Base-by-base conservation (phyloP, 2,888 invertebrate genomes). In the Craniophora ligustri region DNA sequence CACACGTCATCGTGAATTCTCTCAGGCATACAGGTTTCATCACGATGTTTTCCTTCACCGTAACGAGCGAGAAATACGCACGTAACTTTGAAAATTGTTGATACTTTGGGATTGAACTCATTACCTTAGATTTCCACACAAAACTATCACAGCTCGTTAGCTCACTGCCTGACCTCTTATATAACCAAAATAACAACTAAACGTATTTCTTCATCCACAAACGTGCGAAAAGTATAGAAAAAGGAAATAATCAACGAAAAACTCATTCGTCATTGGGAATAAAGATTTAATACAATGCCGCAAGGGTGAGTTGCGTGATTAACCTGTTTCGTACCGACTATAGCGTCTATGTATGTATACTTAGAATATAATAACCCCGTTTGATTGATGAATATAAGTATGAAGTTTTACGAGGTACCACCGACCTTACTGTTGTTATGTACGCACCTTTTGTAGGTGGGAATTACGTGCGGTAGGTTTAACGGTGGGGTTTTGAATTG, bases 311-410 rank as follows among this genome's bases (percentile, higher is more conserved):
- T 76, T 75, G 78, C 76, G 78, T 78, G 73, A 67, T 73, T 63
- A 56, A 63, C 58, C 54, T 67, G 59, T 63, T 65, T 65, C 65
- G 62, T 67, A 69, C n/a, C n/a, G n/a, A n/a, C 62, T 49, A 35
- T 42, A 51, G 23, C 62, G 46, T 44, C 62, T 57, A 59, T 72
- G 75, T 57, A 59, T 72, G 75, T 68, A 53, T 68, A 61, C 71
- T 56, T 60, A 79, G 79, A 78, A 72, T 83, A 78, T 82, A 82
- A 86, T 85, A 84, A 84, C 78, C 67, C 66, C 65, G 60, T 63
- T 76, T 87, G 87, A 87, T 87, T 87, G 86, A 87, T 87, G 86
- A 86, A 82, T 72, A 76, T 70, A 64, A 67, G 66, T 67, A 66
- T 68, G 64, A 58, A 72, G 74, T 72, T 72, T 72, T 56, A 63